Base-by-base conservation (phyloP, 1,140 invertebrate genomes). In the Varroa destructor region DNA sequence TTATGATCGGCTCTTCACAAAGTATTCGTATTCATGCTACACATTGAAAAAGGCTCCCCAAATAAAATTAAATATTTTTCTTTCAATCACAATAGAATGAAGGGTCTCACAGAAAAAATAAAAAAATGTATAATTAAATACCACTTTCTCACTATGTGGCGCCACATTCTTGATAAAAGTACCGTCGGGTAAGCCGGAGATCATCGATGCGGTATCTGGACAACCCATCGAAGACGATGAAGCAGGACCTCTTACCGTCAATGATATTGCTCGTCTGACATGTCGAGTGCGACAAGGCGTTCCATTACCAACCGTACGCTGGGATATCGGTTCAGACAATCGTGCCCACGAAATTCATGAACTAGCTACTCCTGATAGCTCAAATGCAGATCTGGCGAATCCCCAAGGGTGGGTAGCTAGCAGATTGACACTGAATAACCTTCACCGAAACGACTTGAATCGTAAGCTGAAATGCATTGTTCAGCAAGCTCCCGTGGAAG, bases 191-290 rank as follows among this genome's bases (percentile, higher is more conserved):
- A 40, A 1, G 14, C 61, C 61, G 12, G 14, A 67, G 61, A 67
- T 67, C 14, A 67, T 67, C 61, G 61, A 67, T 37, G 61, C 61
- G 37, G 37, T 51, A 51, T 51, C 61, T 67, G 61, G 61, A 40
- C 61, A 67, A 8, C 61, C 10, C 8, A 67, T 67, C 37, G 61
- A 37, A 40, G 37, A 40, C 10, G 46, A 8, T 51, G 10, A 67
- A 37, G 40, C 46, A 36, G 61, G 61, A 37, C 61, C 61, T 25
- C 46, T 67, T 40, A 67, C 40, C 12, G 40, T 40, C 40, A 67
- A 67, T 46, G 61, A 67, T 36, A 25, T 12, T 67, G 40, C 40
- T 67, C 36, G 61, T 40, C 61, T 67, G 40, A 67, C 61, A 2
- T 67, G 61, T 40, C 61, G 61, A 40, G 61, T 67, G 5, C 61